phyloP scores from a whole-genome alignment of 2,888 invertebrate genomes.

The Cinara cedri region DNA sequence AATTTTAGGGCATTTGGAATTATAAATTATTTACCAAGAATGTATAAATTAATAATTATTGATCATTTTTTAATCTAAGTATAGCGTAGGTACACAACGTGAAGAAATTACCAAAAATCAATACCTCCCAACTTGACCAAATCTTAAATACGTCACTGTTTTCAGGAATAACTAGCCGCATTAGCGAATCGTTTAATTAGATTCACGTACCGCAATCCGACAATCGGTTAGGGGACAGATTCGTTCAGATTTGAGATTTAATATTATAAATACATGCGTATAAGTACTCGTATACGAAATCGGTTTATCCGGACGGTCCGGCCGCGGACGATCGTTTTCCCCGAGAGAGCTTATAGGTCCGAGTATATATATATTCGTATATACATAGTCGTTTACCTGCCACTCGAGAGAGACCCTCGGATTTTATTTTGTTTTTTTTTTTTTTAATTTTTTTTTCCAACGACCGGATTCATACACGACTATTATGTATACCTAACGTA shows the following conservation, averaged over 20 bases:
- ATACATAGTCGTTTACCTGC: conserved; percentile 15
- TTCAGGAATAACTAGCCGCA: conserved; percentile 1
- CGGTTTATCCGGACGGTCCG: neutral
- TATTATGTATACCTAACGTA: conserved; percentile 2
- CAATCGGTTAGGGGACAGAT: neutral
- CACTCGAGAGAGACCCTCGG: neutral
- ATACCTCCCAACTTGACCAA: no score
- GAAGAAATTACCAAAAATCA: no score
- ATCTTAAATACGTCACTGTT: no score
- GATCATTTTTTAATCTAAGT: no score
- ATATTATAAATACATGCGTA: neutral
- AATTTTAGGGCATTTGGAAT: no score
- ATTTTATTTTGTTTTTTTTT: conserved; percentile 1
- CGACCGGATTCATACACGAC: neutral
- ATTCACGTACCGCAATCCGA: conserved; percentile 2
- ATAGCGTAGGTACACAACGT: no score
- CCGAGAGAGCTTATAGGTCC: conserved; percentile 15
- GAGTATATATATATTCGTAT: no score
- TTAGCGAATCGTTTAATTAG: conserved; percentile 33
- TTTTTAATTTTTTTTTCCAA: neutral
- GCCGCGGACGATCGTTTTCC: conserved; percentile 7
- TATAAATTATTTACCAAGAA: no score
- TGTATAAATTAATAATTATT: no score
- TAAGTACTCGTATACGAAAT: conserved; percentile 14
- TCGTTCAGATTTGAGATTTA: neutral